Conservation (phyloP, 2,797 vertebrate species). For the Delichon dasypus region DNA sequence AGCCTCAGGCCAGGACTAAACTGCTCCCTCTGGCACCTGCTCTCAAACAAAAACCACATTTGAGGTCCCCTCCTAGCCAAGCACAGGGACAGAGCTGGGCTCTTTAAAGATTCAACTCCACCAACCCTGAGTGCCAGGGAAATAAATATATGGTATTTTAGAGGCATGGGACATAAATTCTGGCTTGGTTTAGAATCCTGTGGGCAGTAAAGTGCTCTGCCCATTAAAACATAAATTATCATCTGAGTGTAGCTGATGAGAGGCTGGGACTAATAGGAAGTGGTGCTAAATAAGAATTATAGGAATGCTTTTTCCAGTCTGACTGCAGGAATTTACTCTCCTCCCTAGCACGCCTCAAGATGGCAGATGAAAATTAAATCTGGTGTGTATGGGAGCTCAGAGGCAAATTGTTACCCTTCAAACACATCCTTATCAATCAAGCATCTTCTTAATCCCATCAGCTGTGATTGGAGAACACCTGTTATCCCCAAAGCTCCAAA, state of each 20-base stretch:
- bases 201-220: slow-evolving; percentile 24
- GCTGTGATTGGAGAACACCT: neutral
- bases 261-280: slow-evolving; percentile 29
- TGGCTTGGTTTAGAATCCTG: slow-evolving; percentile 28
- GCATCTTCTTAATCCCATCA: neutral
- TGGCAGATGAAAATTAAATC: neutral
- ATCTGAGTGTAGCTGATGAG: neutral
- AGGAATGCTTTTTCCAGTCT: neutral
- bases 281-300: slow-evolving; percentile 33
- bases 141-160: slow-evolving; percentile 56
- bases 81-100: neutral
- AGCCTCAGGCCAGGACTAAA: neutral
- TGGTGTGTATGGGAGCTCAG: neutral
- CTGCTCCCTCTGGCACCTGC: neutral
- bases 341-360: neutral
- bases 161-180: neutral
- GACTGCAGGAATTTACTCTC: neutral
- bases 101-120: slow-evolving; percentile 53
- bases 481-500: neutral
- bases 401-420: neutral
- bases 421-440: neutral
- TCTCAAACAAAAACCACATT: neutral
- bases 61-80: neutral
- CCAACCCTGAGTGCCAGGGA: slow-evolving; percentile 14
- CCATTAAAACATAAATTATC: slow-evolving; percentile 54